Percentiles rank a stretch among this genome's conserved stretches.
These are phyloP conservation scores for Maniola hyperantus DNA, from an alignment of 2,888 invertebrate genomes.

Conservation along the genomic window DNA sequence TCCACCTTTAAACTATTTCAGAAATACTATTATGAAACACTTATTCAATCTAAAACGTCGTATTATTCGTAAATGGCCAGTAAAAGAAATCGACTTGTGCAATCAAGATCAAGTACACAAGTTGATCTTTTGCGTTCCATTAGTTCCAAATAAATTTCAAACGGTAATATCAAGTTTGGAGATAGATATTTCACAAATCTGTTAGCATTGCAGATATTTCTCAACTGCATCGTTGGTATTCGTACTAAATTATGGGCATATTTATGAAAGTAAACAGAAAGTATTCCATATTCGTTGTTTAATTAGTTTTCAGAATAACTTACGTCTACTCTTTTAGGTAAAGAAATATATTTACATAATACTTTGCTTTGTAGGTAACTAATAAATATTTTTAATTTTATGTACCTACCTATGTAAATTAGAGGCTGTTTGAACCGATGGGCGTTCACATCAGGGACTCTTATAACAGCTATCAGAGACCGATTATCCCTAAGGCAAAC, in stretches of 20 bases:
- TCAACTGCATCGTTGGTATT: not conserved
- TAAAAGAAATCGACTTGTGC: constrained; percentile 37
- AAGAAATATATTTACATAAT: no score
- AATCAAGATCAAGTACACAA: constrained; percentile 34
- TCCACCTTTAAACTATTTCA: not conserved
- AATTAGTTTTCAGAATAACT: no score
- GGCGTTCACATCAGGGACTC: no score
- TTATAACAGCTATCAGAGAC: no score
- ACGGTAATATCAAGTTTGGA: constrained; percentile 21
- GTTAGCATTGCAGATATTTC: not conserved
- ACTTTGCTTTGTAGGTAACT: no score
- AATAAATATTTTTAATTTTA: no score
- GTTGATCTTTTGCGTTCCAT: constrained; percentile 27
- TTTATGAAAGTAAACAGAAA: no score
- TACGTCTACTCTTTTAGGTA: no score
- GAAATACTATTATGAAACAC: constrained; percentile 6
- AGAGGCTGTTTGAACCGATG: no score
- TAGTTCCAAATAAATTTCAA: constrained; percentile 36
- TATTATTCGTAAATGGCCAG: constrained; percentile 21
- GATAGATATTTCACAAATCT: constrained; percentile 12
- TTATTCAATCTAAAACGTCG: not conserved
- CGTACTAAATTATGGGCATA: not conserved
- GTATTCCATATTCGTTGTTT: no score
- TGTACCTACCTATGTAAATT: no score
- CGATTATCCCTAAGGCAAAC: no score